Evolutionary conservation across 2,797 vertebrate genomes (phyloP).

Genomic region (Lepidocolaptes lacrymiger): DNA sequence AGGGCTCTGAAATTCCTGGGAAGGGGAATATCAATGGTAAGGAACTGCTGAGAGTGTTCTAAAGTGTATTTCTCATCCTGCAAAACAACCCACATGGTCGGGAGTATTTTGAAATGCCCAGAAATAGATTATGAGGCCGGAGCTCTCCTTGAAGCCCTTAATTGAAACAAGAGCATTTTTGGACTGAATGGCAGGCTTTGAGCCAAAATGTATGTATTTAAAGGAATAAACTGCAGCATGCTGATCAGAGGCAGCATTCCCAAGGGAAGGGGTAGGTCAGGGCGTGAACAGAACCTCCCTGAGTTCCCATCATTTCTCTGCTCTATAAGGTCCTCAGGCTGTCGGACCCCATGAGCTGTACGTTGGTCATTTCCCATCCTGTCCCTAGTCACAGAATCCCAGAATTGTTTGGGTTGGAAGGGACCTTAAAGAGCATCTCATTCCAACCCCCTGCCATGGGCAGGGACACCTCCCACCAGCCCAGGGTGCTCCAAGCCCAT

Average conservation of each 20-base stretch:
- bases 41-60: not conserved
- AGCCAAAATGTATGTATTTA: conserved; percentile 22
- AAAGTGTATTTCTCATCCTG: not conserved
- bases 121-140: not conserved
- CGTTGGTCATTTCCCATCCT: not conserved
- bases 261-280: not conserved
- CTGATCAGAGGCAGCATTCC: not conserved
- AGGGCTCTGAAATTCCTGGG: not conserved
- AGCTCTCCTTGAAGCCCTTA: not conserved
- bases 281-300: accelerated
- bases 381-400: not conserved
- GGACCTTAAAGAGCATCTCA: accelerated
- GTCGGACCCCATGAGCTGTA: accelerated
- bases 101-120: not conserved
- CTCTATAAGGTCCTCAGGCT: accelerated
- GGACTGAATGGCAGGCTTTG: not conserved
- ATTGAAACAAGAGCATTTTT: not conserved
- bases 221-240: not conserved
- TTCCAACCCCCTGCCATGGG: not conserved
- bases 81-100: not conserved
- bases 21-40: not conserved
- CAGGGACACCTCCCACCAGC: accelerated
- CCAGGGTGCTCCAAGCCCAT: accelerated
- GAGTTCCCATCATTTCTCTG: not conserved
- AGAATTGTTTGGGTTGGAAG: not conserved